A percentile compares a stretch with the other conserved stretches of the same genome.
Evolutionary conservation across 2,888 invertebrate genomes (phyloP).

Genomic region (Ichneumoninae sp.): DNA sequence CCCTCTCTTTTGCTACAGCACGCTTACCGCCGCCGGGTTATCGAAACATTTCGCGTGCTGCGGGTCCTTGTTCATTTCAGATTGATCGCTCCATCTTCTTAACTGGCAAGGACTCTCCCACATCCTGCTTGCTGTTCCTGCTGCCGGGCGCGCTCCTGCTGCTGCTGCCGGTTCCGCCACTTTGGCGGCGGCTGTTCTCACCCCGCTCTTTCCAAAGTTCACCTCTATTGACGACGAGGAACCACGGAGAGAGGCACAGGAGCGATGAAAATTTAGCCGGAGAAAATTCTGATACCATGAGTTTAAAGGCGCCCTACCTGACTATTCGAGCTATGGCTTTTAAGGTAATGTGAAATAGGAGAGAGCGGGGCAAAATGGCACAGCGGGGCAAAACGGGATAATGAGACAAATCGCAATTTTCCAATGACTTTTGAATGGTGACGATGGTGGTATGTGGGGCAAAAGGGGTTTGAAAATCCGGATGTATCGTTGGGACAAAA

Average conservation of each 20-base stretch:
- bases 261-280: constrained; percentile 56
- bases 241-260: constrained; percentile 32
- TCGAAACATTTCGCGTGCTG: constrained; percentile 69
- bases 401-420: no score
- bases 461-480: no score
- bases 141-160: constrained; percentile 19
- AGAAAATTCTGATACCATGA: constrained; percentile 28
- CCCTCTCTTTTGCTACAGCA: constrained; percentile 22
- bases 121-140: constrained; percentile 32
- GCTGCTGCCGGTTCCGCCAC: constrained; percentile 18
- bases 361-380: no score
- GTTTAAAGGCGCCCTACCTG: constrained; percentile 11
- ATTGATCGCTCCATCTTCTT: constrained; percentile 68
- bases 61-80: constrained; percentile 64
- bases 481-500: no score
- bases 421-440: no score
- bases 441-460: no score
- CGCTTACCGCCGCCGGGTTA: constrained; percentile 55
- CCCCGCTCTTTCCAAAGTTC: constrained; percentile 50
- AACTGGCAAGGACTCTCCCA: constrained; percentile 61
- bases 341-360: not conserved
- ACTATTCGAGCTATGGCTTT: not conserved
- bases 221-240: constrained; percentile 11
- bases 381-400: no score
- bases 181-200: constrained; percentile 44